Percentiles rank a stretch among this genome's conserved stretches.
These are phyloP conservation scores for Melanophora roralis DNA, from an alignment of 2,888 invertebrate species.

Conservation along the genomic window DNA sequence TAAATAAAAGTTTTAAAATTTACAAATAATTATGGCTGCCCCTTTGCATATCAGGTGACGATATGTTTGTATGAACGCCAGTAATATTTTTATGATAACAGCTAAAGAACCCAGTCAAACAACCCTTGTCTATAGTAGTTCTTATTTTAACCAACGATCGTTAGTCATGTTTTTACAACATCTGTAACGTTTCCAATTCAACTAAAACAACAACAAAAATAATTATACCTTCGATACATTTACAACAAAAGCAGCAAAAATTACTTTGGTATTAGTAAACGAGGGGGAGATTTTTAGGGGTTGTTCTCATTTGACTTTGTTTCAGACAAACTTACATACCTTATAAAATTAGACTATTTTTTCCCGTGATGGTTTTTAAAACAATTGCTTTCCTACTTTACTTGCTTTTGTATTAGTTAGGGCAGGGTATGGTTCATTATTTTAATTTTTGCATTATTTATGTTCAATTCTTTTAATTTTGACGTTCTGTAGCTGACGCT, in stretches of 20 bases:
- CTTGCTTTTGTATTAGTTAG: constrained; percentile 39
- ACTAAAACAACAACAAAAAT: neutral
- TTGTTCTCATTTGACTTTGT: constrained; percentile 42
- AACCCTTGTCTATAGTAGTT: constrained; percentile 21
- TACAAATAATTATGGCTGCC: too few relatives aligned
- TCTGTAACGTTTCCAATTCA: constrained; percentile 49
- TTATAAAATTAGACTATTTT: constrained; percentile 19
- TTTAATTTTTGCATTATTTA: constrained; percentile 46
- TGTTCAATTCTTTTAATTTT: constrained; percentile 9
- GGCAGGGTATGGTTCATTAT: constrained; percentile 60
- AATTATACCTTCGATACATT: constrained; percentile 22
- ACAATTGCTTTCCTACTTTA: too few relatives aligned
- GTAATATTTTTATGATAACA: too few relatives aligned
- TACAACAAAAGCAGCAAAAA: constrained; percentile 14
- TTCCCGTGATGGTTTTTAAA: constrained; percentile 1
- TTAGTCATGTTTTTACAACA: constrained; percentile 51
- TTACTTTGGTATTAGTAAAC: neutral
- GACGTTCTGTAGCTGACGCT: constrained; percentile 31
- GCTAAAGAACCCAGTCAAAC: constrained; percentile 29
- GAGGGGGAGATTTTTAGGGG: constrained; percentile 59
- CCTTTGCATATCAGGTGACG: too few relatives aligned
- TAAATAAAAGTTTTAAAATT: too few relatives aligned
- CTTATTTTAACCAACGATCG: constrained; percentile 33
- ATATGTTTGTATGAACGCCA: too few relatives aligned
- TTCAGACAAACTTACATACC: neutral